A percentile compares a stretch with the other conserved stretches of the same genome.
phyloP scores from a whole-genome alignment of 2,888 invertebrate genomes.

The Napeogenes inachia region DNA sequence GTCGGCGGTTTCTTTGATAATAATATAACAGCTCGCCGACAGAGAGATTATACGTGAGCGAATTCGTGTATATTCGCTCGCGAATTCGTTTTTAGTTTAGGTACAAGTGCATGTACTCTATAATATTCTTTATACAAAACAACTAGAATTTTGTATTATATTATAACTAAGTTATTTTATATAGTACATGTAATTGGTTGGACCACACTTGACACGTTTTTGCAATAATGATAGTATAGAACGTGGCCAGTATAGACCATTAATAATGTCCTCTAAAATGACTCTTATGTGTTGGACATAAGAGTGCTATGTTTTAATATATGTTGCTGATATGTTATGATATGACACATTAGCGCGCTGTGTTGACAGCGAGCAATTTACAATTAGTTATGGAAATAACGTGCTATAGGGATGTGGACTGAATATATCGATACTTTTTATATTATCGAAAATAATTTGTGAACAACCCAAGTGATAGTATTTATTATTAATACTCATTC shows the following conservation, averaged over 20 bases:
- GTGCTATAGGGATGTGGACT: slow-evolving; percentile 43
- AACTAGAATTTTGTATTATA: neutral
- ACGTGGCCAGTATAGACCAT: slow-evolving; percentile 13
- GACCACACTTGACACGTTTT: slow-evolving; percentile 27
- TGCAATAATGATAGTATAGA: slow-evolving; percentile 29
- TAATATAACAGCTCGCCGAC: slow-evolving; percentile 32
- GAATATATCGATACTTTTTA: slow-evolving; percentile 38
- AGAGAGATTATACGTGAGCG: slow-evolving; percentile 17
- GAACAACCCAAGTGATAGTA: no score
- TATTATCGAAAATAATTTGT: no score
- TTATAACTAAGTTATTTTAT: slow-evolving; percentile 1
- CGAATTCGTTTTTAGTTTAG: no score
- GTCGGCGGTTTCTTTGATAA: slow-evolving; percentile 54
- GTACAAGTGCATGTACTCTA: no score
- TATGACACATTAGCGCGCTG: slow-evolving; percentile 72
- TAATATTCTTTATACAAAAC: neutral
- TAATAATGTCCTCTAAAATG: slow-evolving; percentile 18
- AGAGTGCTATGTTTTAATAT: slow-evolving; percentile 10
- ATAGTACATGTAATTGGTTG: slow-evolving; percentile 8
- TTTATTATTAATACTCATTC: no score
- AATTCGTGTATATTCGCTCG: neutral
- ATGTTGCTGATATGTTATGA: slow-evolving; percentile 33
- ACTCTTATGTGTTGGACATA: slow-evolving; percentile 14
- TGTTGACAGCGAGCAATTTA: slow-evolving; percentile 72
- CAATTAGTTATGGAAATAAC: slow-evolving; percentile 75